Percentiles rank a stretch among this genome's conserved stretches.
Evolutionary conservation across 1,140 invertebrate genomes (phyloP).

Genomic region (Papilio helenus): DNA sequence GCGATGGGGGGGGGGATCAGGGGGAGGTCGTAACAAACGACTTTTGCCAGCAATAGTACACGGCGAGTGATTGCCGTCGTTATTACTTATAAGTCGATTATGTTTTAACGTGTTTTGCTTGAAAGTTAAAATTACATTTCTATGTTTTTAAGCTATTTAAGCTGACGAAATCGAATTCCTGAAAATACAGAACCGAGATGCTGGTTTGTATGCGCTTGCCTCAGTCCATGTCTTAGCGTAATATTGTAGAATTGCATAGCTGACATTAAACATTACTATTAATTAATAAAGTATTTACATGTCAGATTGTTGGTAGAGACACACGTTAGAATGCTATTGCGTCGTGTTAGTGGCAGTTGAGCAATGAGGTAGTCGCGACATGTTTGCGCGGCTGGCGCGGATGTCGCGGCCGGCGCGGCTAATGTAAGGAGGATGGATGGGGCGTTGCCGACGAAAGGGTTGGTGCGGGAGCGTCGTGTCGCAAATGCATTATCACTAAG

Average conservation of each 20-base stretch:
- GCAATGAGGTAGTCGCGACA: not conserved
- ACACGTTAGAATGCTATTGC: not conserved
- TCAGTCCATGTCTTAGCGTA: too few species aligned
- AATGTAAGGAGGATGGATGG: slow-evolving; percentile 52
- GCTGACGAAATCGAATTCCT: not conserved
- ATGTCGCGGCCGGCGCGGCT: not conserved
- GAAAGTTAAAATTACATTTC: not conserved
- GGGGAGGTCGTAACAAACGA: slow-evolving; percentile 16
- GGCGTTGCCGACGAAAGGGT: slow-evolving; percentile 56
- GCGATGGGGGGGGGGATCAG: not conserved
- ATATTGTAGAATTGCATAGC: too few species aligned
- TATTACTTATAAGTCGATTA: slow-evolving; percentile 9
- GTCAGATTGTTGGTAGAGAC: not conserved
- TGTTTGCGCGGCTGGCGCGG: not conserved
- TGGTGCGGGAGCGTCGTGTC: slow-evolving; percentile 44
- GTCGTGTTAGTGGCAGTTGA: not conserved
- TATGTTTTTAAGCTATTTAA: not conserved
- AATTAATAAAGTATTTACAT: too few species aligned
- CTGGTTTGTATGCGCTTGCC: too few species aligned
- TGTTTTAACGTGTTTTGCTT: slow-evolving; percentile 8
- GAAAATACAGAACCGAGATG: too few species aligned
- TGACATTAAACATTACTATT: too few species aligned
- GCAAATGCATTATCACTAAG: slow-evolving; percentile 57
- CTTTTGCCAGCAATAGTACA: slow-evolving; percentile 10
- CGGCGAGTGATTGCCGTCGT: not conserved